Evolutionary conservation across 30 jellyfish, hydroid and myxozoan genomes (phyloP), one percentile per base, ranked within the genome.

Genomic region (Chrysaora quinquecirrha): DNA sequence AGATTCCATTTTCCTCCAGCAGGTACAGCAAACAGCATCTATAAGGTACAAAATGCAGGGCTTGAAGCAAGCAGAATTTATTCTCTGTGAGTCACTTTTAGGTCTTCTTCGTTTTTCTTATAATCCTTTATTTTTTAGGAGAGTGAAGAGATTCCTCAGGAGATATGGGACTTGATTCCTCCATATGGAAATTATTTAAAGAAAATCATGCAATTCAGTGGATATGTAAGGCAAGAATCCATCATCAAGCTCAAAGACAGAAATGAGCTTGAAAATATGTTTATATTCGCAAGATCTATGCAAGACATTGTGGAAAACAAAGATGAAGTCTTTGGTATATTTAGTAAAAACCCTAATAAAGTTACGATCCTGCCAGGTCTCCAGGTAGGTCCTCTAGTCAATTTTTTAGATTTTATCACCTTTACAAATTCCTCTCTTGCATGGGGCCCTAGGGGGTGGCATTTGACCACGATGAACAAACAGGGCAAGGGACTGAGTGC

Each of bases 271-370:
- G 48, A 62, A 1, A 62, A 62, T 19, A 32, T 62, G 34, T 62
- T 62, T 3, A 34, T 16, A 20, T 62, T 62, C 18, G 34, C 25
- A 34, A 62, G 25, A 7, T 62, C 74, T 16, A 62, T 62, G 0
- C 20, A 34, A 19, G 74, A 62, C 7, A 27, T 62, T 27, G 35
- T 62, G 19, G 74, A 62, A 62, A 27, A 62, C 19, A 62, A 62
- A 62, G 35, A 62, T 29, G 74, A 21, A 21, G 74, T 62, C 0
- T 62, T 3, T 62, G 74, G 74, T 22, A 27, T 62, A 21, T 62
- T 62, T 27, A 29, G 34, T 18, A 62, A 62, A 32, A n/a, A 27
- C 35, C 74, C 74, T 14, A 22, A 62, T 22, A 62, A 62, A 22
- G 43, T 62, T 3, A 20, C 35, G 58, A 9, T 43, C 16, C 16